Conservation (phyloP, 2,797 vertebrate genomes). For the Leptoclinus maculatus region DNA sequence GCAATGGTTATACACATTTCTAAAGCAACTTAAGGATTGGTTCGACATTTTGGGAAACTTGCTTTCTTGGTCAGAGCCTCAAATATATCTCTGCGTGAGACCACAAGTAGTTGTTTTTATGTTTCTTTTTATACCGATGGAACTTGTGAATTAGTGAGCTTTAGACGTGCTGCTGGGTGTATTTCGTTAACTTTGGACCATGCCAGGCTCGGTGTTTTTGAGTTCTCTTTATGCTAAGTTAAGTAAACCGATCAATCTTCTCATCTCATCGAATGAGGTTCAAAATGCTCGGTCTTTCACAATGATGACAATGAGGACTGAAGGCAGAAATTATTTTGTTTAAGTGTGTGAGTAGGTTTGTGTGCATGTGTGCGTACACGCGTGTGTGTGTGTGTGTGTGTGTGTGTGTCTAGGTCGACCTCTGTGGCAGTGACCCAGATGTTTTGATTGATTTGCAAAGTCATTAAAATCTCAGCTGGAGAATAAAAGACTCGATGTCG, state of each 20-base stretch:
- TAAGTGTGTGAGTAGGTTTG: neutral
- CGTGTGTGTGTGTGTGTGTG: slow-evolving; percentile 7
- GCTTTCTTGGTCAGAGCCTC: neutral
- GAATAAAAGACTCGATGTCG: slow-evolving; percentile 46
- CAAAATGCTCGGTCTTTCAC: slow-evolving; percentile 12
- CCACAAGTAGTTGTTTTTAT: neutral
- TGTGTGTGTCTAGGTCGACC: slow-evolving; percentile 43
- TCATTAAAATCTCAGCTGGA: slow-evolving; percentile 65
- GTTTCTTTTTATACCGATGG: neutral
- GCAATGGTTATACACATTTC: neutral
- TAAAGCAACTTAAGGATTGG: neutral
- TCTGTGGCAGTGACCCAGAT: slow-evolving; percentile 59
- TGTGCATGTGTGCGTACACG: slow-evolving; percentile 1
- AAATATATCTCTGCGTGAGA: neutral
- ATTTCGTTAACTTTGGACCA: neutral
- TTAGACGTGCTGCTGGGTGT: neutral
- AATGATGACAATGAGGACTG: slow-evolving; percentile 22
- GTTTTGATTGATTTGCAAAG: slow-evolving; percentile 68
- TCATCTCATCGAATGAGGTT: neutral
- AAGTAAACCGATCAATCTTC: neutral
- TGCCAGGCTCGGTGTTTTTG: neutral
- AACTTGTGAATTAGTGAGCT: neutral
- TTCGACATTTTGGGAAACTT: neutral
- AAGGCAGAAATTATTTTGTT: slow-evolving; percentile 31
- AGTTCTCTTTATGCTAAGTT: neutral